A percentile compares a stretch with the other conserved stretches of the same genome.
These are phyloP conservation scores for Marmota monax DNA, from an alignment of 2,113 vertebrate genomes.

Conservation along the genomic window DNA sequence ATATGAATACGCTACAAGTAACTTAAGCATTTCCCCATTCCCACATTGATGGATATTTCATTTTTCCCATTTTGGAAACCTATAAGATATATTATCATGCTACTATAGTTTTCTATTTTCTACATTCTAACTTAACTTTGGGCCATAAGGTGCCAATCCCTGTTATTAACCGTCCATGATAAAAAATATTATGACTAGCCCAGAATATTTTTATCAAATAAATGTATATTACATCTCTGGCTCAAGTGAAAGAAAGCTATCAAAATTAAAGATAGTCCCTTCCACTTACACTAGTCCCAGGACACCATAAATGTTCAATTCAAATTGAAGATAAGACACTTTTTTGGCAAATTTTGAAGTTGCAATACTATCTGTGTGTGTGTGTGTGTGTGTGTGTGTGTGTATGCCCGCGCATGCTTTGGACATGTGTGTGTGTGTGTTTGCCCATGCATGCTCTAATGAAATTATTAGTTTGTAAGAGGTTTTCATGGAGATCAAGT, in stretches of 20 bases:
- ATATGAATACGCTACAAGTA: background rate
- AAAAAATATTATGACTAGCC: background rate
- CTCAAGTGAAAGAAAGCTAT: background rate
- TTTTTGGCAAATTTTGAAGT: background rate
- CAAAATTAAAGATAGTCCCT: background rate
- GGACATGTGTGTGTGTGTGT: background rate
- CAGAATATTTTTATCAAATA: background rate
- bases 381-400: background rate
- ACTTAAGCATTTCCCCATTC: background rate
- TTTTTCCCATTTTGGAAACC: background rate
- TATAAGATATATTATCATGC: background rate
- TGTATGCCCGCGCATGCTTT: background rate
- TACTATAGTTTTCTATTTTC: background rate
- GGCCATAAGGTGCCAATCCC: background rate
- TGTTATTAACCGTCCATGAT: background rate
- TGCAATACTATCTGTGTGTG: background rate
- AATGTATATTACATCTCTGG: background rate
- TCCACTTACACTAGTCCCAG: background rate
- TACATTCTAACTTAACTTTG: background rate
- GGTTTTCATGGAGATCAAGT: constrained; percentile 68
- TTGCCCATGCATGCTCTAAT: background rate
- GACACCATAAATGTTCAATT: background rate
- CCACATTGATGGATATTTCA: background rate
- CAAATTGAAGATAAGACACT: background rate
- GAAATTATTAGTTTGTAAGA: constrained; percentile 61